These are phyloP conservation scores for Drosophila putrida DNA, from an alignment of 2,888 invertebrate species.

Conservation along the genomic window DNA sequence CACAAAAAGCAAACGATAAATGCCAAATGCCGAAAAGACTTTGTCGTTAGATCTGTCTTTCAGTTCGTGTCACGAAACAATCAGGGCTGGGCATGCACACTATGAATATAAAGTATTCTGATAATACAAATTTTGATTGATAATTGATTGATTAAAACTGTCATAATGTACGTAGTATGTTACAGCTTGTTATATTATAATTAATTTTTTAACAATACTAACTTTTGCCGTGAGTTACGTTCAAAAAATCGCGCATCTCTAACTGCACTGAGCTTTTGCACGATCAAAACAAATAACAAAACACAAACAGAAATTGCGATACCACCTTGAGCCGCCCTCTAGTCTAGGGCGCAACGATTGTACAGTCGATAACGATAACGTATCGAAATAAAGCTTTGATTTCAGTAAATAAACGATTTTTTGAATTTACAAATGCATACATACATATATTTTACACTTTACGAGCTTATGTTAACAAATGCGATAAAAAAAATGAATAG, in stretches of 20 bases:
- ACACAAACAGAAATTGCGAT: conserved; percentile 15
- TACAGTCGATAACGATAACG: conserved; percentile 20
- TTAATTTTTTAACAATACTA: too few species aligned
- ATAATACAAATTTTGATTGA: too few species aligned
- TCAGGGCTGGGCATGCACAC: not conserved
- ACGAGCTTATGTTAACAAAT: conserved; percentile 11
- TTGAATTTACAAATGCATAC: too few species aligned
- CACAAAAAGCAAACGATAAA: conserved; percentile 47
- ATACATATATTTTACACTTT: conserved; percentile 11
- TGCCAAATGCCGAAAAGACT: conserved; percentile 51
- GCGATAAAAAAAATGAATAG: conserved; percentile 23
- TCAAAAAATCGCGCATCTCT: not conserved
- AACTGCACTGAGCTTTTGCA: conserved; percentile 17
- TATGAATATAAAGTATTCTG: not conserved
- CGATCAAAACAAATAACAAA: conserved; percentile 26
- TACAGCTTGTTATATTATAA: too few species aligned
- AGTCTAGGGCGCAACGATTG: conserved; percentile 1
- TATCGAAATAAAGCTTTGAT: not conserved
- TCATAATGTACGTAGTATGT: too few species aligned
- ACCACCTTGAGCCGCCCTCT: conserved; percentile 61
- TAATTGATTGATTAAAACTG: too few species aligned
- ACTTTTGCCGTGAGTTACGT: not conserved
- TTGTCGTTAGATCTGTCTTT: conserved; percentile 31
- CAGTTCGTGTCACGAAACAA: conserved; percentile 6
- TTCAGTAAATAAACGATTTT: not conserved